Base-by-base conservation (phyloP, 2,113 vertebrate genomes). In the Plestiodon gilberti region DNA sequence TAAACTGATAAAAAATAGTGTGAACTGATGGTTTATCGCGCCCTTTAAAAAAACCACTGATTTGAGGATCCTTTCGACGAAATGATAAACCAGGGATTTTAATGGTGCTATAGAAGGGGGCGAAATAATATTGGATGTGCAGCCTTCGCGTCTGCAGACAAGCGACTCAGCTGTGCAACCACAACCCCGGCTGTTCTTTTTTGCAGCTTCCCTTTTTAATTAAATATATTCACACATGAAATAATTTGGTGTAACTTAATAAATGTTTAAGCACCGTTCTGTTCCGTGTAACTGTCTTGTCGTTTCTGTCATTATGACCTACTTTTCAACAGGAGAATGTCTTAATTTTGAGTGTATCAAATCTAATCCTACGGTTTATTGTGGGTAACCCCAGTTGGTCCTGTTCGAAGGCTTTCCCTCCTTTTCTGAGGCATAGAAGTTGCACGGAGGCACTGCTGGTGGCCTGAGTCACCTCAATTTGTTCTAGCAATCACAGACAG, bases 221-320 rank as follows among this genome's bases (percentile, higher is more conserved):
- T 81, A 90, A 30, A 89, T 93, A 74, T 82, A 33, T 65, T 86
- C 61, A 48, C 35, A 82, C 84, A 86, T 92, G 92, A 92, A 92
- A 93, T 96, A 96, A 97, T 96, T 96, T 94, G 89, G 93, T 96
- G 94, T 93, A 96, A 96, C 96, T 94, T 94, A 88, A 96, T 97
- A 96, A 97, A 96, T 95, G 91, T 92, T 92, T 89, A 89, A 94
- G 82, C 91, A 87, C n/a, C 57, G 40, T 65, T 89, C 92, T 84
- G 59, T 43, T 88, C 90, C 86, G 30, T 76, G 43, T 83, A 91
- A 81, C 81, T 81, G 71, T 81, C 92, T 94, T 96, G 90, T 95
- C 90, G 81, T 92, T 94, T 90, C 85, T 88, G 90, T 92, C 88
- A 87, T 89, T 81, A 87, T 18, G 82, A 81, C 86, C 91, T 92